These are phyloP conservation scores for Eleginops maclovinus DNA, from an alignment of 2,113 vertebrate genomes.

Conservation along the genomic window DNA sequence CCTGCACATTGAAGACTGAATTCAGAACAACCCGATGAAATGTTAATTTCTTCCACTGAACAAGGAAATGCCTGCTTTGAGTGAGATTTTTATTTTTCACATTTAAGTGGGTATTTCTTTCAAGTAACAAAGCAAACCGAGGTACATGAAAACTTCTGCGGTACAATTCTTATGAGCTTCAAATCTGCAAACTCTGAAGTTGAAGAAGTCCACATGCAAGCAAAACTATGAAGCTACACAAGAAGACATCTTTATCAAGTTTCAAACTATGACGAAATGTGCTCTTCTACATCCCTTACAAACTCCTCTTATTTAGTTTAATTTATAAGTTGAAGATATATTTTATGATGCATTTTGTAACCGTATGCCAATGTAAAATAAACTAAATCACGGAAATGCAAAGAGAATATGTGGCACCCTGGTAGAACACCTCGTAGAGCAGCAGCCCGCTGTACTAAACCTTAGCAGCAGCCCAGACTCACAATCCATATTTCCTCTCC, in stretches of 20 bases:
- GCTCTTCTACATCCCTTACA: slow-evolving; percentile 7
- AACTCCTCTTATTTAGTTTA: background rate
- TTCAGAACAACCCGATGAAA: slow-evolving; percentile 23
- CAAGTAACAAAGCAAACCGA: slow-evolving; percentile 18
- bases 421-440: no score
- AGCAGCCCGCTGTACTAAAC: no score
- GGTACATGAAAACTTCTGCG: background rate
- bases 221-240: slow-evolving; percentile 22
- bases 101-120: slow-evolving; percentile 8
- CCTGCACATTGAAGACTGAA: slow-evolving; percentile 30
- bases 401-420: no score
- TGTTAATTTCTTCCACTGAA: slow-evolving; percentile 28
- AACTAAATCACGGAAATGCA: no score
- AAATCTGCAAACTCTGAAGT: slow-evolving; percentile 4
- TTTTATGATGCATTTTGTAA: slow-evolving; percentile 50
- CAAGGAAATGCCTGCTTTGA: slow-evolving; percentile 12
- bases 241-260: slow-evolving; percentile 38
- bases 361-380: no score
- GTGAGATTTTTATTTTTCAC: slow-evolving; percentile 11
- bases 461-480: no score
- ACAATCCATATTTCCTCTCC: no score
- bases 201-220: slow-evolving; percentile 18
- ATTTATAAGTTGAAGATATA: background rate
- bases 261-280: background rate
- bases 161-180: slow-evolving; percentile 27